Evolutionary conservation across 1,140 invertebrate species (phyloP), one percentile per base, ranked within the genome.

Genomic region (Listronotus oregonensis): DNA sequence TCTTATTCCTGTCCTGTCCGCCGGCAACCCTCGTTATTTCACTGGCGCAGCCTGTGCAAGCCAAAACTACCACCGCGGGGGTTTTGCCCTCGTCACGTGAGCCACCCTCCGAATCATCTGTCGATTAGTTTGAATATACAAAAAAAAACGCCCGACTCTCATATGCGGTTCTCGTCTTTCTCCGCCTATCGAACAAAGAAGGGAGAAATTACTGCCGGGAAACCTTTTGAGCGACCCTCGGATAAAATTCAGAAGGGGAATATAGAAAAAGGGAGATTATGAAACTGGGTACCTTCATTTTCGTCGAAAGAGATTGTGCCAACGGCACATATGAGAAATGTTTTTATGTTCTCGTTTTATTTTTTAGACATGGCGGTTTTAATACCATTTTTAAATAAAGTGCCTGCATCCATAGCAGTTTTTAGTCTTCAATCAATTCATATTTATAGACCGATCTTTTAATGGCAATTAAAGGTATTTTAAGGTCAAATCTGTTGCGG

Each of bases 51-150:
- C 61, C 60, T 51, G 61, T 64, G 61, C 52, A 42, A 39, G 27
- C 31, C 34, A 39, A 32, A 54, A 44, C 46, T 15, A 11, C 60
- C 52, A n/a, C 34, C 52, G 37, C 46, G 46, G 46, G 46, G 18
- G 15, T 49, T 21, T 49, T 8, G 34, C 27, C 11, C 44, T 18
- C 12, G 61, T 64, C 61, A 64, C 61, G 61, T 56, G 61, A 64
- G 12, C 61, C 61, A 44, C 51, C 50, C 58, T 60, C 58, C 47
- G 31, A 46, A 55, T 62, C 60, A 62, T 62, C 49, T 62, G 60
- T 62, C 49, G 60, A 54, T 58, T 47, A 12, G 56, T 58, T 46
- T 42, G 44, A 37, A 42, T 50, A 40, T 15, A 58, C 21, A 60
- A 60, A 60, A 60, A n/a, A 44, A 59, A 59, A 47, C 57, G 58